Percentiles rank a stretch among this genome's conserved stretches.
These are phyloP conservation scores for Cantharis rufa DNA, from an alignment of 2,888 invertebrate species.

Conservation along the genomic window DNA sequence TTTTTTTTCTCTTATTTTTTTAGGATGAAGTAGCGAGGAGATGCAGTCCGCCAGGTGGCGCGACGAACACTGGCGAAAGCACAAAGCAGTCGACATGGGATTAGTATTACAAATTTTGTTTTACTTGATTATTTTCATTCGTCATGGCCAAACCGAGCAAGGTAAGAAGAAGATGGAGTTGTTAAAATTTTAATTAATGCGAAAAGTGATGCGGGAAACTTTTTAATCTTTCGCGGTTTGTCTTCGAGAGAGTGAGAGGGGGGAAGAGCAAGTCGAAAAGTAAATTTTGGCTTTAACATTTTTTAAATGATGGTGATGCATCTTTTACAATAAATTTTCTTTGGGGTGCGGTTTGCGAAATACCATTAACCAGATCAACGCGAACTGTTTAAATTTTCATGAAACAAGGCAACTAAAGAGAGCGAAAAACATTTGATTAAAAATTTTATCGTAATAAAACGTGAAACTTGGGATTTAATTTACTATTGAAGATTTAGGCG, in stretches of 20 bases:
- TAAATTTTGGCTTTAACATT: background rate
- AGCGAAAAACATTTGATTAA: background rate
- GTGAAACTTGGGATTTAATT: background rate
- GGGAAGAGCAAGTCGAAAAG: background rate
- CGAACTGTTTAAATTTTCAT: background rate
- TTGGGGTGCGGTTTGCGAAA: background rate
- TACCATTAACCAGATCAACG: background rate
- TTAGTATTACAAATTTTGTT: constrained; percentile 41
- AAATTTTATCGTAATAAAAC: background rate
- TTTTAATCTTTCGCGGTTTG: background rate
- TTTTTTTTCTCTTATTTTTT: constrained; percentile 24
- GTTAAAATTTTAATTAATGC: constrained; percentile 23
- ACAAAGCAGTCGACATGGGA: constrained; percentile 41
- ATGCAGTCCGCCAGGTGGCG: constrained; percentile 43
- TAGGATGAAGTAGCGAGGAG: constrained; percentile 47
- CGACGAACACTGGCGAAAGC: constrained; percentile 31
- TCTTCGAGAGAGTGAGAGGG: background rate
- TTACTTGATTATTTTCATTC: constrained; percentile 38
- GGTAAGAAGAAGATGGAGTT: constrained; percentile 39
- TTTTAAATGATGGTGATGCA: background rate
- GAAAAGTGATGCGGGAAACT: constrained; percentile 2
- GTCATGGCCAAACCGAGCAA: constrained; percentile 42
- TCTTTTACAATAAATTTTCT: background rate
- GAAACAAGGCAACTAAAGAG: background rate
- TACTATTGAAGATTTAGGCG: background rate